Base-by-base conservation (phyloP, 2,888 invertebrate genomes). In the Drosophila anomalata region DNA sequence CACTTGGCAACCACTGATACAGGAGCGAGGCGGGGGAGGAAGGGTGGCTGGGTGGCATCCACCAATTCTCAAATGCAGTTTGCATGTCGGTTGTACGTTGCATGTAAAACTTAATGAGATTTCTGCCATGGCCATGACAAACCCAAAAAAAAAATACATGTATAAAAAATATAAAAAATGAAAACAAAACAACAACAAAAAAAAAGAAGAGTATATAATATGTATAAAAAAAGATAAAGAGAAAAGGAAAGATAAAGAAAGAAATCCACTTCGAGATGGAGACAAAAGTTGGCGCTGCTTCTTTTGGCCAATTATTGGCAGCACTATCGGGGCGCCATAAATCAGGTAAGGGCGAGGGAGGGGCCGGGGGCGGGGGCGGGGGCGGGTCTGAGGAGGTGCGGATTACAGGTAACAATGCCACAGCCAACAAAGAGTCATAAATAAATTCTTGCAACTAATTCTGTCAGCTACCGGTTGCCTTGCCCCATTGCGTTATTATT, bases 381-480 rank as follows among this genome's bases (percentile, higher is more conserved):
- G 20, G 14, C 22, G 48, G 36, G 29, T 11, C 29, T 4, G 55
- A 29, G 17, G 42, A 9, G 29, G 29, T 36, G 12, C 36, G 41
- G 20, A 42, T 42, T 42, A 46, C 56, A 50, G 70, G 53, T 53
- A 70, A 68, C 47, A 59, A 69, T 59, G 51, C 59, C 39, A 17
- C 24, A 50, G 41, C 56, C 78, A 84, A 81, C 78, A 84, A 80
- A 78, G 81, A 87, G 87, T 82, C 88, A 87, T 87, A 87, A 87
- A 87, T 87, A 87, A 88, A 82, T 86, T 68, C 78, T 78, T 79
- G 80, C 75, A 79, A 88, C 87, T 78, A 88, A 85, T 87, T 79
- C 74, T 85, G 88, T 79, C 85, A 86, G 87, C 75, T 82, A 41
- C 69, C 47, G 70, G 55, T 76, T 41, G 31, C 50, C n/a, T 31